Base-by-base conservation (phyloP, 2,797 vertebrate species). In the Eospalax fontanierii region DNA sequence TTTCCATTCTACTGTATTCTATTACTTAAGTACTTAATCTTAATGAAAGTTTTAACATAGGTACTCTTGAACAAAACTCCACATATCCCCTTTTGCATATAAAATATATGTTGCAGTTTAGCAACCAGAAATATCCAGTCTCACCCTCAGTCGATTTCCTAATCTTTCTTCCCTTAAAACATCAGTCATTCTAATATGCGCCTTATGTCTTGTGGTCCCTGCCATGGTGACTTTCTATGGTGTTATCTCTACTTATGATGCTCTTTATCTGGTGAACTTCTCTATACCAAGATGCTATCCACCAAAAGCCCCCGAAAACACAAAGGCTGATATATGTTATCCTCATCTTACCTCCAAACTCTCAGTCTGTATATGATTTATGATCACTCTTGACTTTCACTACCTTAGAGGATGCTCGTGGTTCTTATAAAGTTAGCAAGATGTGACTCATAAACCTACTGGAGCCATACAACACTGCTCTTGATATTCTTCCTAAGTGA, bases 401-500 rank as follows among this genome's bases (percentile, higher is more conserved):
- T 38, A 19, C 85, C 91, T 61, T n/a, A 24, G 63, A 73, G n/a
- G 38, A 2, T 80, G 57, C 1, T 15, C 61, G 9, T 70, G 40
- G 6, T 84, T 92, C 65, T 74, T 71, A 86, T 24, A 40, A 88
- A 68, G 61, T 76, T 38, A 50, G 43, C 83, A 87, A 89, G 71
- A 30, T 74, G 22, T 40, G 8, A 89, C n/a, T 24, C 28, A 46
- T 26, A 40, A 65, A 30, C 61, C 68, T 87, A 46, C 90, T 33
- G 28, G 61, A 57, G 2, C 66, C 86, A 43, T 30, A 30, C 26
- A 88, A 81, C 43, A 88, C 10, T 26, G 28, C 14, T 40, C 73
- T 16, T 86, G 71, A n/a, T 76, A 85, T 76, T 94, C 82, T 65
- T 65, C 93, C 50, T 6, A 78, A 95, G 30, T 19, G 63, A 95